phyloP scores from a whole-genome alignment of 2,797 vertebrate genomes.

The Brachyrhaphis roseni region DNA sequence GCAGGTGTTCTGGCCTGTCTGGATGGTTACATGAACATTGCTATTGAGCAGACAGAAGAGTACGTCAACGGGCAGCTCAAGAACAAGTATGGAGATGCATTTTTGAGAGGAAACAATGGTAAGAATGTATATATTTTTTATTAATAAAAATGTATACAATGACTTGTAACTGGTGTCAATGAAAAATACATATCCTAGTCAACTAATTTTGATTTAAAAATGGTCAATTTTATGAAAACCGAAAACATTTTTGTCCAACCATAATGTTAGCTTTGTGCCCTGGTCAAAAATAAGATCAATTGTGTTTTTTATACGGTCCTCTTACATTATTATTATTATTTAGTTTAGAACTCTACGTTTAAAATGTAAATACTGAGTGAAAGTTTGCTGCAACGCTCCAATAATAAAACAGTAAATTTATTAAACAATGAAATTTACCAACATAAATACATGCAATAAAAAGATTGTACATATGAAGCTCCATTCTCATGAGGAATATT shows the following conservation, averaged over 20 bases:
- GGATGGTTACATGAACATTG: slow-evolving; percentile 99
- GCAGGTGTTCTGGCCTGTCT: slow-evolving; percentile 96
- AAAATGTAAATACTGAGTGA: too few relatives aligned
- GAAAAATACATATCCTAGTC: background rate
- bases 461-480: too few relatives aligned
- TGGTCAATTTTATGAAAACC: background rate
- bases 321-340: background rate
- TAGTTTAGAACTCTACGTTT: background rate
- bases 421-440: too few relatives aligned
- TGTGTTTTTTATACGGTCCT: background rate
- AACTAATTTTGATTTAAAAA: too few relatives aligned
- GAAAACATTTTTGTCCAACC: background rate
- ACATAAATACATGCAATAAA: too few relatives aligned
- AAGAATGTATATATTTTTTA: slow-evolving; percentile 36
- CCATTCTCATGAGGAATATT: background rate
- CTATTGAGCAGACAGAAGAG: slow-evolving; percentile 98
- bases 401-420: too few relatives aligned
- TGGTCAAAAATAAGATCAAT: background rate
- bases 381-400: too few relatives aligned
- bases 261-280: background rate
- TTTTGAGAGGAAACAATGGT: slow-evolving; percentile 99
- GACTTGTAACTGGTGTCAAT: background rate
- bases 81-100: slow-evolving; percentile 98
- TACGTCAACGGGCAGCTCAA: slow-evolving; percentile 99
- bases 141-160: background rate